These are phyloP conservation scores for Resseliella maxima DNA, from an alignment of 2,888 invertebrate genomes.

Conservation along the genomic window DNA sequence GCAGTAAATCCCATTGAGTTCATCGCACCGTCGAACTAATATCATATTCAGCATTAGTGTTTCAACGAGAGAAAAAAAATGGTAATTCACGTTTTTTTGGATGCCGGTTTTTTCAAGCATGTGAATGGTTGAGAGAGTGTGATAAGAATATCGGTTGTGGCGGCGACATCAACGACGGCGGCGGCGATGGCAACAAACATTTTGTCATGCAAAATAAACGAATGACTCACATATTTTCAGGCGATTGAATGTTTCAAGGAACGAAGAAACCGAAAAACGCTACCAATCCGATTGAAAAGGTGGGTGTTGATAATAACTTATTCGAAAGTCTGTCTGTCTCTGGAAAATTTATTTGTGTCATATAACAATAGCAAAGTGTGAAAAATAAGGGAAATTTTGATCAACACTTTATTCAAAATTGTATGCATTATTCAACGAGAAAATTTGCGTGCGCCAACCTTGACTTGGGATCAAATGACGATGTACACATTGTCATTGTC, in stretches of 20 bases:
- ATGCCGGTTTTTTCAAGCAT: background rate
- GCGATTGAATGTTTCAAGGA: background rate
- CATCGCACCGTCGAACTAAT: slow-evolving; percentile 9
- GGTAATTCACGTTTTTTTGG: background rate
- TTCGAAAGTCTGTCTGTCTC: slow-evolving; percentile 15
- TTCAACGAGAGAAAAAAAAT: background rate
- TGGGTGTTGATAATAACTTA: slow-evolving; percentile 22
- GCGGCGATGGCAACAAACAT: background rate
- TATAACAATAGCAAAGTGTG: background rate
- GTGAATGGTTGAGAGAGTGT: background rate
- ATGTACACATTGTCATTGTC: background rate
- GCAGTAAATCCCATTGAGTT: slow-evolving; percentile 28
- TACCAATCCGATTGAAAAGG: background rate
- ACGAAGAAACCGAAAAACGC: background rate
- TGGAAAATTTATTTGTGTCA: background rate
- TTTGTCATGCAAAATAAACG: slow-evolving; percentile 7
- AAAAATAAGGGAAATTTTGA: slow-evolving; percentile 4
- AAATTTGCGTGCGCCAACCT: slow-evolving; percentile 6
- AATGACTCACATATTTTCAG: background rate
- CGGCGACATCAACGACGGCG: background rate
- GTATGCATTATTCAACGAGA: slow-evolving; percentile 11
- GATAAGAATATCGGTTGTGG: slow-evolving; percentile 12
- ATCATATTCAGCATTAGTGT: slow-evolving; percentile 9
- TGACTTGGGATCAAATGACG: background rate
- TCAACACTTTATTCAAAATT: background rate